Conservation (phyloP, 1,140 invertebrate genomes). For the Coenobita brevimanus region DNA sequence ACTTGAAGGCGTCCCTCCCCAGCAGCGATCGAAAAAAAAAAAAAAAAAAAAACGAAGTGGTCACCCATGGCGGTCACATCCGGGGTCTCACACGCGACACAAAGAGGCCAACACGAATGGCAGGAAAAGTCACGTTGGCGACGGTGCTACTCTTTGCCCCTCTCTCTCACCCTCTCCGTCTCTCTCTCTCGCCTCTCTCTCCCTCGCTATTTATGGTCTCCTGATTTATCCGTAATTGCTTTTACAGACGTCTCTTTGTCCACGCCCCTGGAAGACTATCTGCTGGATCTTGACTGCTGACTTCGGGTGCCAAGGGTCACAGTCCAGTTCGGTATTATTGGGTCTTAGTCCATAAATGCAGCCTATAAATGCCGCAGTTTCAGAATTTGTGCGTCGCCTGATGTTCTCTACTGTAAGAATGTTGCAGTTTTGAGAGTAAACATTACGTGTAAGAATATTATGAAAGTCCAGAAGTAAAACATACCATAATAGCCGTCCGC, state of each 20-base stretch:
- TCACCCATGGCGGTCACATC: conserved; percentile 39
- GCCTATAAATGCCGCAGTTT: too few relatives aligned
- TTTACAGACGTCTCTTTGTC: conserved; percentile 45
- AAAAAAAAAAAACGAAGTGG: conserved; percentile 25
- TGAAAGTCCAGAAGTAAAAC: too few relatives aligned
- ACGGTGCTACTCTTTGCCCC: not conserved
- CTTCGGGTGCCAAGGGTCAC: not conserved
- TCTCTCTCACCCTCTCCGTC: conserved; percentile 11
- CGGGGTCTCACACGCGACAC: conserved; percentile 41
- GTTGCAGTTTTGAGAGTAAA: too few relatives aligned
- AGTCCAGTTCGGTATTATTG: too few relatives aligned
- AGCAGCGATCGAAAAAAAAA: too few relatives aligned
- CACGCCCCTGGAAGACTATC: conserved; percentile 19
- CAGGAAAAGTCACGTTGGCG: conserved; percentile 24
- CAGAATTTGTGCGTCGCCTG: too few relatives aligned
- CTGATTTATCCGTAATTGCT: conserved; percentile 55
- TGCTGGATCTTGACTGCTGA: conserved; percentile 2
- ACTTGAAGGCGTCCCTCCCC: too few relatives aligned
- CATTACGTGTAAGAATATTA: too few relatives aligned
- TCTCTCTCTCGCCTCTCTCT: not conserved
- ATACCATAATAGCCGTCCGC: too few relatives aligned
- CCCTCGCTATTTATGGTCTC: conserved; percentile 44
- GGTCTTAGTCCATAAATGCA: too few relatives aligned
- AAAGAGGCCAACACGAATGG: conserved; percentile 47
- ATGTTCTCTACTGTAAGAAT: too few relatives aligned